A percentile compares a stretch with the other conserved stretches of the same genome.
Conservation (phyloP, 2,113 vertebrate species). For the Psilopsiagon aurifrons region DNA sequence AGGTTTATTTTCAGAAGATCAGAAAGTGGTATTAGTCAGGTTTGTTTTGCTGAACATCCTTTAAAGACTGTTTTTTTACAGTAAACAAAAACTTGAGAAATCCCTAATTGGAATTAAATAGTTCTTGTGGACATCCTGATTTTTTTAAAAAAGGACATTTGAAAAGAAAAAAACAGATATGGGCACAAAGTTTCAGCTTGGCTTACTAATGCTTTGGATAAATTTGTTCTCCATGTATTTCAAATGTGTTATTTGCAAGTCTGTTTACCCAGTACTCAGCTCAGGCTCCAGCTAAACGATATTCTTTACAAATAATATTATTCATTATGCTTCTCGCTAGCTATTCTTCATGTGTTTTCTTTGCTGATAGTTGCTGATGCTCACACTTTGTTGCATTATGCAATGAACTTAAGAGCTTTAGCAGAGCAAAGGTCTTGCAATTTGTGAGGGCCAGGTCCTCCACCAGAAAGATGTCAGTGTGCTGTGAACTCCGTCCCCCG, state of each 20-base stretch:
- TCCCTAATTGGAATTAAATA: constrained; percentile 48
- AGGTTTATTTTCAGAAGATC: constrained; percentile 43
- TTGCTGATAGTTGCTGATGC: not conserved
- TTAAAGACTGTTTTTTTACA: not conserved
- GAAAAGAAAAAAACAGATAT: not conserved
- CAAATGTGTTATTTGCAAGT: not conserved
- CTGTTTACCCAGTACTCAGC: not conserved
- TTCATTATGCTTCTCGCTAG: not conserved
- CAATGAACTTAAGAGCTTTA: not conserved
- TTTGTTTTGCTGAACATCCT: not conserved
- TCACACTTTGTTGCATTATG: not conserved
- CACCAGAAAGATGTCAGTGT: not conserved
- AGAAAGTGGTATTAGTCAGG: constrained; percentile 6
- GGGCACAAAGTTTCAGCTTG: not conserved
- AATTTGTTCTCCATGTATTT: not conserved
- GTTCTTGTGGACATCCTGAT: not conserved
- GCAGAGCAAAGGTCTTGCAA: not conserved
- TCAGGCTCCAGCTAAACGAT: not conserved
- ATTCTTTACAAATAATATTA: not conserved
- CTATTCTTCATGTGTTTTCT: not conserved
- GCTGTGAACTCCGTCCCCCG: not conserved
- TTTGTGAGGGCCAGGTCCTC: not conserved
- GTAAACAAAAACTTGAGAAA: constrained; percentile 43
- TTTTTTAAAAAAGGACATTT: not conserved
- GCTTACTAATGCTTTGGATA: not conserved